These are phyloP conservation scores for Athetis lepigone DNA, from an alignment of 2,888 invertebrate species.

Conservation along the genomic window DNA sequence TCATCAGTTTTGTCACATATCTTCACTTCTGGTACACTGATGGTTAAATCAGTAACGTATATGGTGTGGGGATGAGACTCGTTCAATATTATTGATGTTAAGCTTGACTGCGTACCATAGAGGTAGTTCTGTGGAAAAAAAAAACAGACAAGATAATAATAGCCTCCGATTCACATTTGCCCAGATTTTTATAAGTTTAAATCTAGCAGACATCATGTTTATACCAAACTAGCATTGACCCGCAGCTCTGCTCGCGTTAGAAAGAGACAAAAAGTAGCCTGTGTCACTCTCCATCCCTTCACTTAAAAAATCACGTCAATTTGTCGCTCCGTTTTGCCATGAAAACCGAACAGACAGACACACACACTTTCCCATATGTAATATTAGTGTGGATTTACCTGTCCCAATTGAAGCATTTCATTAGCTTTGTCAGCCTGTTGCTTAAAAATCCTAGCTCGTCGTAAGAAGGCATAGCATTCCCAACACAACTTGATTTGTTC, in stretches of 20 bases:
- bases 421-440: slow-evolving; percentile 52
- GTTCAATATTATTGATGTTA: slow-evolving; percentile 53
- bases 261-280: no score
- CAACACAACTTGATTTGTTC: slow-evolving; percentile 65
- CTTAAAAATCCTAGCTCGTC: slow-evolving; percentile 58
- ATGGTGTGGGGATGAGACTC: slow-evolving; percentile 50
- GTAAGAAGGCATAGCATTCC: slow-evolving; percentile 66
- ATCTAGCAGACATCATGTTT: no score
- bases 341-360: no score
- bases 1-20: slow-evolving; percentile 15
- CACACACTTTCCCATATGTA: no score
- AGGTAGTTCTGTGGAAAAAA: slow-evolving; percentile 56
- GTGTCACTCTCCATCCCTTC: no score
- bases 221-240: no score
- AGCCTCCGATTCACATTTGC: no score
- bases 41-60: slow-evolving; percentile 50
- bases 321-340: no score
- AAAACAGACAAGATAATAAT: not conserved
- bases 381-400: no score
- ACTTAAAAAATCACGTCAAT: no score
- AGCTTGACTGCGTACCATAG: slow-evolving; percentile 50
- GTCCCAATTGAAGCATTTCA: slow-evolving; percentile 54
- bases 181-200: no score
- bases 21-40: slow-evolving; percentile 33
- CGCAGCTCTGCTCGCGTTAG: no score